Base-by-base conservation (phyloP, 2,888 invertebrate genomes). In the Antheraea assamensis region DNA sequence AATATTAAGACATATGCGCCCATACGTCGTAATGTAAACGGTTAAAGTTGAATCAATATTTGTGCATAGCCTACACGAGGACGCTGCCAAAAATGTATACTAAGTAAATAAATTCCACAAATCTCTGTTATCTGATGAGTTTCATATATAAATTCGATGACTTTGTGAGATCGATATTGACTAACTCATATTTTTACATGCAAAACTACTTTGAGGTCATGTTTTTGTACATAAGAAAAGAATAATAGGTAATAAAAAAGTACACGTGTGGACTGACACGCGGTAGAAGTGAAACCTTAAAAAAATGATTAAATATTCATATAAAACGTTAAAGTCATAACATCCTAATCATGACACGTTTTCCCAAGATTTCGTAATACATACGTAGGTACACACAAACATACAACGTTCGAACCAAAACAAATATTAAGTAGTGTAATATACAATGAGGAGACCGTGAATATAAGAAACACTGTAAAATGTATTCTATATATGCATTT, bases 1-100 rank as follows among this genome's bases (percentile, higher is more conserved):
- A 64, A 64, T 17, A 64, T 64, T 30, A 17, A 64, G 61, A 15
- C 61, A 64, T 64, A 27, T 64, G 61, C 5, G 61, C 5, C 61
- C 61, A 64, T 17, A 64, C 30, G 17, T 64, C 61, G 30, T 30
- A 64, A 30, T 15, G 30, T 64, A 64, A 64, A 64, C 61, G 3
- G 27, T 35, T 35, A 35, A 35, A 35, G 35, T 68, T 64, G 24
- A 68, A 35, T 68, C 68, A 68, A 68, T 35, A 68, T 68, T 35
- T 68, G 68, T 35, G 35, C n/a, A 35, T 35, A 66, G 68, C n/a
- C n/a, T 24, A 35, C 7, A 68, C 35, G 35, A 68, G 61, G 30
- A 68, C 21, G 35, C 31, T 35, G 68, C 35, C 21, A 35, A 68
- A 68, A 35, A 35, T 35, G 3, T 64, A 64, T 30, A 30, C 30